A percentile compares a stretch with the other conserved stretches of the same genome.
phyloP scores from a whole-genome alignment of 2,888 invertebrate species.

The Sericinus montela region DNA sequence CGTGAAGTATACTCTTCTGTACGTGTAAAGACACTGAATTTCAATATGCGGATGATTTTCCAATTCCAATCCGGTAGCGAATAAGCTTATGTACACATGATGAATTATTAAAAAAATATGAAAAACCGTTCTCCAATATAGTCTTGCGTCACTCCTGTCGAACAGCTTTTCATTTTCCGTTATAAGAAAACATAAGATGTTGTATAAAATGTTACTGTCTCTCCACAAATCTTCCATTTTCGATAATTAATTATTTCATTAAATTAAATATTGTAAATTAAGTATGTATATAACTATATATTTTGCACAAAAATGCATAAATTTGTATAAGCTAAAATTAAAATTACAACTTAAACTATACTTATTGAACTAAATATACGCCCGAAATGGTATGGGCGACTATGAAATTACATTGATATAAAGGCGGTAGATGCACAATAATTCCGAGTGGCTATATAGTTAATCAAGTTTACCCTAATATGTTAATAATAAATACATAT shows the following conservation, averaged over 20 bases:
- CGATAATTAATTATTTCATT: background rate
- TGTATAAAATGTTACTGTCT: conserved; percentile 58
- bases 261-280: background rate
- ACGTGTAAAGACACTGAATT: conserved; percentile 44
- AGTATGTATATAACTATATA: too few species aligned
- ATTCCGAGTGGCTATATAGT: conserved; percentile 4
- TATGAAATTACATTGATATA: conserved; percentile 3
- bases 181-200: conserved; percentile 59
- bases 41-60: conserved; percentile 26
- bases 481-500: too few species aligned
- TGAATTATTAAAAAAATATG: conserved; percentile 45
- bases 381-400: conserved; percentile 17
- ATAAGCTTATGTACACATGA: conserved; percentile 39
- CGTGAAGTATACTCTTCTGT: conserved; percentile 44
- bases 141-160: conserved; percentile 50
- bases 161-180: conserved; percentile 65
- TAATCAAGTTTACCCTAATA: background rate
- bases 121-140: conserved; percentile 61
- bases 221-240: conserved; percentile 57
- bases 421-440: conserved; percentile 5
- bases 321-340: background rate
- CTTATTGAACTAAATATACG: conserved; percentile 8
- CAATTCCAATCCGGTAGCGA: conserved; percentile 37
- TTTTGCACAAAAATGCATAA: background rate
- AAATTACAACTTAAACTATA: conserved; percentile 7